These are phyloP conservation scores for Dipodomys merriami DNA, from an alignment of 2,113 vertebrate genomes.

Conservation along the genomic window DNA sequence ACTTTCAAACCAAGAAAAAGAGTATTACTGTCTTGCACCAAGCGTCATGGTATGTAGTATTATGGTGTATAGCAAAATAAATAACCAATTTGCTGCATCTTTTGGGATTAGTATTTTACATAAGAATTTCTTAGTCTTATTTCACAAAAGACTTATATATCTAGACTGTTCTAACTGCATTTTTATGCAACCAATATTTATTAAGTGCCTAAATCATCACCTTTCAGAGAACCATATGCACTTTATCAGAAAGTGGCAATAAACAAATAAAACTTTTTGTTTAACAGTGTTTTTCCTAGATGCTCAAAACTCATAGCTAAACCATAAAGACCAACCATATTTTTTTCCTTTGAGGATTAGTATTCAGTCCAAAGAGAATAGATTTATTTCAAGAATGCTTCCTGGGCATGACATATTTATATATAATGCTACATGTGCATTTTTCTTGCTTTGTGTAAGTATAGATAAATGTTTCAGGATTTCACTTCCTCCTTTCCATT, in stretches of 20 bases:
- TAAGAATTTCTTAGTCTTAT: neutral
- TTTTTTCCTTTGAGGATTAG: constrained; percentile 2
- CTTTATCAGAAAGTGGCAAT: constrained; percentile 2
- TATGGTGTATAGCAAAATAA: neutral
- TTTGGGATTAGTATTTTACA: neutral
- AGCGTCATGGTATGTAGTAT: neutral
- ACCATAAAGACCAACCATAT: neutral
- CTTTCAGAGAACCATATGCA: neutral
- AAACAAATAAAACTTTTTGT: neutral
- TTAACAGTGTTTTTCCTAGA: neutral
- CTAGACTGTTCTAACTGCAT: neutral
- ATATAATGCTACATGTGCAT: neutral
- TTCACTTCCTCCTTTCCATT: neutral
- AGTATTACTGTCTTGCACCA: neutral
- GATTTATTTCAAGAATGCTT: neutral
- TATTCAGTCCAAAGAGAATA: constrained; percentile 12
- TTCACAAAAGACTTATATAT: neutral
- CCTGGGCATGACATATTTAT: neutral
- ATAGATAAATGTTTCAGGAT: constrained; percentile 9
- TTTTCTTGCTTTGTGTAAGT: neutral
- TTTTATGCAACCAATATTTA: neutral
- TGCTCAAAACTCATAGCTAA: neutral
- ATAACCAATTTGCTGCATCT: neutral
- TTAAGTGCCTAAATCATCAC: neutral
- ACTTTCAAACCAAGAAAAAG: no score